These are phyloP conservation scores for Idaea aversata DNA, from an alignment of 2,888 invertebrate genomes.

Conservation along the genomic window DNA sequence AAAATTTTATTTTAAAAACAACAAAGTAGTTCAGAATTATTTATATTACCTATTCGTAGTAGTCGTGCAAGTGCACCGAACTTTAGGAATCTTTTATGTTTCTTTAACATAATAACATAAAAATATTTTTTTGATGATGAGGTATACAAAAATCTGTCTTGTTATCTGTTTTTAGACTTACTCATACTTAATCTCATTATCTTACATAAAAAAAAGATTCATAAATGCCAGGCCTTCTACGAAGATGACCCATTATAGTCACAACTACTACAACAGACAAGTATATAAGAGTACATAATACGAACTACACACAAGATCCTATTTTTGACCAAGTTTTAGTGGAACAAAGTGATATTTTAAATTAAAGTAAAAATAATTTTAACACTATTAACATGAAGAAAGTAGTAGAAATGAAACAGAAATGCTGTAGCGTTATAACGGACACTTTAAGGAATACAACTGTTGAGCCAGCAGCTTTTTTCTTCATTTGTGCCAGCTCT, in stretches of 20 bases:
- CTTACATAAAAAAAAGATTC: neutral
- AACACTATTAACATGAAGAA: neutral
- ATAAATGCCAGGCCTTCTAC: neutral
- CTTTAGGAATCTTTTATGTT: too few species aligned
- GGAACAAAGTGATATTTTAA: neutral
- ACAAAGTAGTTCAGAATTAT: too few species aligned
- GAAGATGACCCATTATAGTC: neutral
- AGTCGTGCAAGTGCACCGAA: too few species aligned
- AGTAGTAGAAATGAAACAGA: neutral
- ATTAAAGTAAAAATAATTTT: neutral
- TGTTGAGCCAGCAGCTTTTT: conserved; percentile 37
- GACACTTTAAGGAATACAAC: conserved; percentile 24
- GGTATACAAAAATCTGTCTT: neutral
- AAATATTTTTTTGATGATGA: neutral
- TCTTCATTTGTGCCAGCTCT: conserved; percentile 38
- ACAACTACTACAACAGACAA: too few species aligned
- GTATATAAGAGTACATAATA: too few species aligned
- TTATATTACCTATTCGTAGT: too few species aligned
- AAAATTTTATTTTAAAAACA: too few species aligned
- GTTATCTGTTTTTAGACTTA: neutral
- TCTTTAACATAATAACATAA: too few species aligned
- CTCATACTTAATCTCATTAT: neutral
- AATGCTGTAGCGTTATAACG: neutral
- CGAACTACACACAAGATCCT: neutral
- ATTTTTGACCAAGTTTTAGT: neutral